These are phyloP conservation scores for Anthopleura sola DNA, from an alignment of 64 coral and sea anemone genomes.

Conservation along the genomic window DNA sequence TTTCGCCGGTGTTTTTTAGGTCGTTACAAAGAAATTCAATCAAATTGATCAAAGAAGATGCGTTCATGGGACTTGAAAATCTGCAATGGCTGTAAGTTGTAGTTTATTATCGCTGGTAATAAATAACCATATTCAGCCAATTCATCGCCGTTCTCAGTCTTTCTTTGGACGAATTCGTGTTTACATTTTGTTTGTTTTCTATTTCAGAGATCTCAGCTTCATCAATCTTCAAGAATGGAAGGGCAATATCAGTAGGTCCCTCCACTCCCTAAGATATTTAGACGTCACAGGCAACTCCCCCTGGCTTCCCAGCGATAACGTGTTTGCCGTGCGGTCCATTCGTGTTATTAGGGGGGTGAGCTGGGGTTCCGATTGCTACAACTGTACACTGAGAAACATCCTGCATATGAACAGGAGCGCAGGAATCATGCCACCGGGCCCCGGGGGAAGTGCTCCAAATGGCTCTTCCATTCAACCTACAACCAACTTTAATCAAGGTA, in stretches of 20 bases:
- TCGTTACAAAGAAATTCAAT: not conserved
- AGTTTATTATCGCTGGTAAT: no score
- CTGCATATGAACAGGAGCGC: not conserved
- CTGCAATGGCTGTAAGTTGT: conserved; percentile 8
- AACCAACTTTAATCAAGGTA: not conserved
- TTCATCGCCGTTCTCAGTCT: no score
- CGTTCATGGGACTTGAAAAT: conserved; percentile 1
- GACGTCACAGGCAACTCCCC: conserved; percentile 23
- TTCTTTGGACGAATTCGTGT: no score
- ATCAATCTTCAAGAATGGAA: conserved; percentile 25
- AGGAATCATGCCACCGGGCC: not conserved
- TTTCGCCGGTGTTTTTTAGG: not conserved
- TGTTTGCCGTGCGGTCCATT: conserved; percentile 17
- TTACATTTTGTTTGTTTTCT: not conserved
- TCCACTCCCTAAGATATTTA: conserved; percentile 30
- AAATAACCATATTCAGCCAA: no score
- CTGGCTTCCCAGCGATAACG: conserved; percentile 40
- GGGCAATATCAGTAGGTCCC: conserved; percentile 18
- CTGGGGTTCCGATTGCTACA: conserved; percentile 29
- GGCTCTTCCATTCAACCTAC: not conserved
- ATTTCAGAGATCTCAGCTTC: conserved; percentile 45
- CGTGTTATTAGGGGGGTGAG: conserved; percentile 10
- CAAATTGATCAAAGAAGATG: not conserved
- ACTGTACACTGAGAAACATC: conserved; percentile 24
- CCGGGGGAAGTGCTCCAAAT: not conserved